phyloP scores from a whole-genome alignment of 2,888 invertebrate genomes.

The Tipula unca region DNA sequence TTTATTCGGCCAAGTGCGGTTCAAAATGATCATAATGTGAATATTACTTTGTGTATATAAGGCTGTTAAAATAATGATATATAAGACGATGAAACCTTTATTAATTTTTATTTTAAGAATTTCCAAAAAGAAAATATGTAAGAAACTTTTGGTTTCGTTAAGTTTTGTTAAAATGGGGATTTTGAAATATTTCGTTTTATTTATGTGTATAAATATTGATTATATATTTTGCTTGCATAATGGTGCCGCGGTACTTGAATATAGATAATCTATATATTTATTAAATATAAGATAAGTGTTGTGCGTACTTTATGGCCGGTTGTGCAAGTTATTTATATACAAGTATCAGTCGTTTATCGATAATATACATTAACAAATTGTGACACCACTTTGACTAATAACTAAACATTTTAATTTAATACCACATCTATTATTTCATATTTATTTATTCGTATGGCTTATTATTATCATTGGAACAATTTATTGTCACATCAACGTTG shows the following conservation, averaged over 20 bases:
- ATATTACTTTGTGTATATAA: not conserved
- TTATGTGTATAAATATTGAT: not conserved
- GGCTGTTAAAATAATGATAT: not conserved
- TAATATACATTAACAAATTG: too few species aligned
- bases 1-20: not conserved
- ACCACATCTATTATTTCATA: too few species aligned
- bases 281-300: not conserved
- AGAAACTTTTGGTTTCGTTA: not conserved
- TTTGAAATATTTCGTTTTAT: not conserved
- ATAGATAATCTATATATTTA: not conserved
- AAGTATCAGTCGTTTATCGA: too few species aligned
- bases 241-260: not conserved
- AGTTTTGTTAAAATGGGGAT: not conserved
- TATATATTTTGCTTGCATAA: not conserved
- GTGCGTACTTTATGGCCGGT: too few species aligned
- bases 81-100: not conserved
- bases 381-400: too few species aligned
- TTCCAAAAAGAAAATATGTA: not conserved
- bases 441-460: too few species aligned
- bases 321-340: too few species aligned
- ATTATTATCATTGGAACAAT: too few species aligned
- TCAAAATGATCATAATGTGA: not conserved
- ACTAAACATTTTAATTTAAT: too few species aligned
- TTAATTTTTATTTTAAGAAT: not conserved
- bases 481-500: too few species aligned